These are phyloP conservation scores for Geodia barretti DNA, from an alignment of 37 sponge, comb jelly and placozoan species.

Conservation along the genomic window DNA sequence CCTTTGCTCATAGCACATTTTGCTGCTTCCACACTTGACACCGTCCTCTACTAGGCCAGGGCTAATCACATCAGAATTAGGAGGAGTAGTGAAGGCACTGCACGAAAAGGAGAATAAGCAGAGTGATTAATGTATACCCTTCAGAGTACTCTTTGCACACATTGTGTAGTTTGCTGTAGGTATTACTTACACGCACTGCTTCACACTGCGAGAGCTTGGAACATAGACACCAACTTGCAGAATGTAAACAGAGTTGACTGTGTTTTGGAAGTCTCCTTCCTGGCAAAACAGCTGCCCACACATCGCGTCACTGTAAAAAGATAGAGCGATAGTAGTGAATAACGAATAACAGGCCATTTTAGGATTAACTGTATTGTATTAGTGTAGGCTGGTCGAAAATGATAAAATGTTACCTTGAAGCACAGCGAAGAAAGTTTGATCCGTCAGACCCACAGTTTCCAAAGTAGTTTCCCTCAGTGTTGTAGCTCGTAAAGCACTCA, in stretches of 20 bases:
- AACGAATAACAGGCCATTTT: no score
- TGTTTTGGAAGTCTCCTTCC: not conserved
- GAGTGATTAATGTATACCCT: not conserved
- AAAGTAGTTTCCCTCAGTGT: slow-evolving; percentile 20
- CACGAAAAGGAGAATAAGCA: not conserved
- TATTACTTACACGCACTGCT: not conserved
- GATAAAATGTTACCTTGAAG: slow-evolving; percentile 5
- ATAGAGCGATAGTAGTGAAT: no score
- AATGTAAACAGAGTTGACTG: not conserved
- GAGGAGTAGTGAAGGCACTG: slow-evolving; percentile 30
- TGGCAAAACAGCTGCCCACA: slow-evolving; percentile 52
- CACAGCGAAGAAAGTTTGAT: slow-evolving; percentile 36
- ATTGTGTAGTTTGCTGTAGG: no score
- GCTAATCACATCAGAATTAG: slow-evolving; percentile 24
- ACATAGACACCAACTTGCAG: not conserved
- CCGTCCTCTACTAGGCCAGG: slow-evolving; percentile 69
- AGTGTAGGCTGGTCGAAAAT: not conserved
- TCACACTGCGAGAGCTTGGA: not conserved
- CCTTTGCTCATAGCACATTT: slow-evolving; percentile 43
- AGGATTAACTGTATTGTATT: no score
- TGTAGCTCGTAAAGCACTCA: slow-evolving; percentile 24
- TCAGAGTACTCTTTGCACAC: no score
- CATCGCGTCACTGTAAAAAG: slow-evolving; percentile 28
- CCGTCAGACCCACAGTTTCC: slow-evolving; percentile 60
- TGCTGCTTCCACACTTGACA: slow-evolving; percentile 40